A percentile compares a stretch with the other conserved stretches of the same genome.
These are phyloP conservation scores for Zoanthus sansibaricus DNA, from an alignment of 92 coral and sea anemone genomes.

Conservation along the genomic window DNA sequence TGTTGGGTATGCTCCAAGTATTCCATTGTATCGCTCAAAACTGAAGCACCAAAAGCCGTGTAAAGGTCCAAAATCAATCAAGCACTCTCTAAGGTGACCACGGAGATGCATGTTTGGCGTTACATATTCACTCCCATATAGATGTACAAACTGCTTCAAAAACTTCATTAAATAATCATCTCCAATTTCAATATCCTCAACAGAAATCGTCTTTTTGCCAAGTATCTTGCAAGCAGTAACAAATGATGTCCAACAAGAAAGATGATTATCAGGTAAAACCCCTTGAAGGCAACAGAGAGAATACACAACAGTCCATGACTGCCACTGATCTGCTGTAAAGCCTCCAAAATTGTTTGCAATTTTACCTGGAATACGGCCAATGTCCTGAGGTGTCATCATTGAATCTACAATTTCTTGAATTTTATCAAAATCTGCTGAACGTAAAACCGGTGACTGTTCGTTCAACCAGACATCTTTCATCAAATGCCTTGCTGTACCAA, in stretches of 20 bases:
- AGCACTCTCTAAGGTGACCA: slow-evolving; percentile 57
- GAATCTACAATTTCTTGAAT: slow-evolving; percentile 59
- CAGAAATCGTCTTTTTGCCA: slow-evolving; percentile 55
- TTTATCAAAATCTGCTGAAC: slow-evolving; percentile 49
- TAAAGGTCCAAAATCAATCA: slow-evolving; percentile 53
- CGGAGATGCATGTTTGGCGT: slow-evolving; percentile 77
- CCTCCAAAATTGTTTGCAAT: slow-evolving; percentile 65
- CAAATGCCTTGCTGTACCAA: slow-evolving; percentile 23
- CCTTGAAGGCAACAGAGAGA: slow-evolving; percentile 62
- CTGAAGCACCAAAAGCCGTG: slow-evolving; percentile 61
- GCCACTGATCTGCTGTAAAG: slow-evolving; percentile 77
- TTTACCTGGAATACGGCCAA: slow-evolving; percentile 55
- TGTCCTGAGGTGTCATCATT: slow-evolving; percentile 53
- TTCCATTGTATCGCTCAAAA: slow-evolving; percentile 64
- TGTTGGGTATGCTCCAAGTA: slow-evolving; percentile 60
- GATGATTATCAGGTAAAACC: slow-evolving; percentile 64
- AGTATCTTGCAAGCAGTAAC: slow-evolving; percentile 67
- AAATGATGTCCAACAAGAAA: slow-evolving; percentile 61
- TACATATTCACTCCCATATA: slow-evolving; percentile 53
- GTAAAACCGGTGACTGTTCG: slow-evolving; percentile 48
- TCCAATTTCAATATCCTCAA: slow-evolving; percentile 54
- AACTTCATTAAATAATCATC: slow-evolving; percentile 50
- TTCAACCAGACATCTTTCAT: slow-evolving; percentile 67
- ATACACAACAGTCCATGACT: slow-evolving; percentile 67
- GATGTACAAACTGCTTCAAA: slow-evolving; percentile 31